phyloP scores from a whole-genome alignment of 2,888 invertebrate species.

The Catocala fraxini region DNA sequence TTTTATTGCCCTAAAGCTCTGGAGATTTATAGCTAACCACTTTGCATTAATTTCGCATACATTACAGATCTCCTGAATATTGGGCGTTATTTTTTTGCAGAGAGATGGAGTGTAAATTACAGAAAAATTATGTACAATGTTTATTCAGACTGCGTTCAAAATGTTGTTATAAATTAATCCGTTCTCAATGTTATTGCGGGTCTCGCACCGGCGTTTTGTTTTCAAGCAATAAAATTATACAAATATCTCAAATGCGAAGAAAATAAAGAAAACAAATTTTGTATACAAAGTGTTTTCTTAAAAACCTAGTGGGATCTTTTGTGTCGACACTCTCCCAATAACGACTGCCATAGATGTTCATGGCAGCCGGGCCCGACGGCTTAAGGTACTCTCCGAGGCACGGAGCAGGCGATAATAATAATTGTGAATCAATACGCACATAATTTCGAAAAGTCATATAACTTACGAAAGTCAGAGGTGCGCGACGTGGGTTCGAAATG shows the following conservation, averaged over 20 bases:
- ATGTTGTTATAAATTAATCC: conserved; percentile 52
- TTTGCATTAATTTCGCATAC: conserved; percentile 85
- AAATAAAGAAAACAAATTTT: conserved; percentile 24
- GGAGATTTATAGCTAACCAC: conserved; percentile 81
- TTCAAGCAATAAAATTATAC: conserved; percentile 36
- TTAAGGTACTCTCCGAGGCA: too few relatives aligned
- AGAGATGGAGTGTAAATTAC: conserved; percentile 69
- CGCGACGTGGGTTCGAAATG: too few relatives aligned
- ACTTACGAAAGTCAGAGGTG: too few relatives aligned
- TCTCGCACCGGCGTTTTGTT: conserved; percentile 30
- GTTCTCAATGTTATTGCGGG: conserved; percentile 35
- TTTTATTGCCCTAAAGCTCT: conserved; percentile 80
- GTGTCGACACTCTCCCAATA: too few relatives aligned
- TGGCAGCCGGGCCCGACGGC: too few relatives aligned
- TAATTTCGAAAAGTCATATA: too few relatives aligned
- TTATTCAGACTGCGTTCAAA: conserved; percentile 47
- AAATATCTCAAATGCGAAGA: conserved; percentile 27
- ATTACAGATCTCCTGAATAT: conserved; percentile 79
- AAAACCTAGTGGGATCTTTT: too few relatives aligned
- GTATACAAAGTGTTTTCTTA: conserved; percentile 12
- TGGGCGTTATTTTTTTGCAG: conserved; percentile 63
- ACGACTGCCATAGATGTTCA: too few relatives aligned
- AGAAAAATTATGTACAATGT: conserved; percentile 55
- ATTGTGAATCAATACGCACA: too few relatives aligned
- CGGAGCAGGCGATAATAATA: too few relatives aligned